These are phyloP conservation scores for Montipora foliosa DNA, from an alignment of 64 coral and sea anemone genomes.

Conservation along the genomic window DNA sequence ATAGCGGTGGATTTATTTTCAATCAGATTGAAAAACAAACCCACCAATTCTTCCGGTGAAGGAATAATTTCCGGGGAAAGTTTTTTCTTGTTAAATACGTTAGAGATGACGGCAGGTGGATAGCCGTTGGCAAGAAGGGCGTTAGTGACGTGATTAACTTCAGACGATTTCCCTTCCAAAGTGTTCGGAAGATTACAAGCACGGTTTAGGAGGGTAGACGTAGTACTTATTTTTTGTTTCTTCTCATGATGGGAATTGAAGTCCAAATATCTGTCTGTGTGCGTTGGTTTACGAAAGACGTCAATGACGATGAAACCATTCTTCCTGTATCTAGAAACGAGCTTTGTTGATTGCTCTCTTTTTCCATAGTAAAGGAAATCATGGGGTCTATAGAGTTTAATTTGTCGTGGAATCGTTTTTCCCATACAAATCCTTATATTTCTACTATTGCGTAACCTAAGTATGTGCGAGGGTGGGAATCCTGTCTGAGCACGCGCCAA, in stretches of 20 bases:
- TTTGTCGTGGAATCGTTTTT: not conserved
- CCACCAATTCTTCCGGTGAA: not conserved
- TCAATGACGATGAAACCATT: not conserved
- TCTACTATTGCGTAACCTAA: not conserved
- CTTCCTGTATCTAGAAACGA: no score
- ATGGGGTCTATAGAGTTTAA: no score
- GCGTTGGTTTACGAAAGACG: constrained; percentile 16
- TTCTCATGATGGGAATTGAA: constrained; percentile 21
- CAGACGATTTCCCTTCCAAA: no score
- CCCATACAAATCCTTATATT: not conserved
- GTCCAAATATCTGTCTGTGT: constrained; percentile 46
- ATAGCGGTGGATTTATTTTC: not conserved
- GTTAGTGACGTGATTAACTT: no score
- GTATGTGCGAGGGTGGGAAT: not conserved
- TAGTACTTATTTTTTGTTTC: not conserved
- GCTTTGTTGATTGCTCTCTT: no score
- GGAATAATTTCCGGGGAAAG: not conserved
- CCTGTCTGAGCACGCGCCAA: not conserved
- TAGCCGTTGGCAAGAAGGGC: not conserved
- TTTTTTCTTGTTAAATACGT: not conserved
- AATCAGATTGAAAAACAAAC: not conserved
- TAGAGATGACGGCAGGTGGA: not conserved
- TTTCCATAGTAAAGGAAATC: no score
- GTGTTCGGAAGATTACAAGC: no score
- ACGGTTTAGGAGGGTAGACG: no score